Evolutionary conservation across 2,113 vertebrate species (phyloP), one percentile per base, ranked within the genome.

Genomic region (Oncorhynchus mykiss): DNA sequence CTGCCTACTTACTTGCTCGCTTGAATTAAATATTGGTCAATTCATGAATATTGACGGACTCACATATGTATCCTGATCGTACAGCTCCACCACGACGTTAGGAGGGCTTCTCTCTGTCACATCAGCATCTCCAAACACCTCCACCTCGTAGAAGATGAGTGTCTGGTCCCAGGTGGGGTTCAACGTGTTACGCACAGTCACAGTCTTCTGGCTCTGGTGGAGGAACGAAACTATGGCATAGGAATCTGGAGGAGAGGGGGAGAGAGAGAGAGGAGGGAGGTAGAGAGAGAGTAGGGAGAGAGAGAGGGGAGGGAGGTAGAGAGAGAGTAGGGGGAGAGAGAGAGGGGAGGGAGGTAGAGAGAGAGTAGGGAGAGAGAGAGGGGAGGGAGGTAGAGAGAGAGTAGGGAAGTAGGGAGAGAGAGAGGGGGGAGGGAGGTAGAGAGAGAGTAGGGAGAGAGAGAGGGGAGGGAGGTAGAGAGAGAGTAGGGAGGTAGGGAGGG

Each of bases 91-190:
- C 75, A 96, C 87, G 0, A 99, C 86, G 64, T 80, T 86, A 71
- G 98, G 97, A 0, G 96, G 96, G 5, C 67, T 90, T 13, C 91
- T 85, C 0, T 88, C 80, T 0, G 92, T 82, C 0, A 86, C 93
- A 51, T 81, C 88, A 0, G 89, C 82, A 75, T 96, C 93, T 0
- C 97, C 97, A 0, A 98, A 99, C 60, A 99, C 96, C 91, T 99
- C 95, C 0, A 99, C 92, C 90, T 99, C 96, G 0, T 97, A 94
- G 92, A 99, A 99, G 86, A 99, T 96, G 59, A 99, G 95, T 0
- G 98, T 99, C 94, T 99, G 97, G 89, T 99, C 97, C 98, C 98
- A 99, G 71, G 93, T 97, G 54, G 98, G 98, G 62, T 98, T 99
- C 82, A 99, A 79, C 0, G 94, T 95, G 84, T 97, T 97, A 13